Evolutionary conservation across 2,113 vertebrate species (phyloP).

Genomic region (Plotosus lineatus): DNA sequence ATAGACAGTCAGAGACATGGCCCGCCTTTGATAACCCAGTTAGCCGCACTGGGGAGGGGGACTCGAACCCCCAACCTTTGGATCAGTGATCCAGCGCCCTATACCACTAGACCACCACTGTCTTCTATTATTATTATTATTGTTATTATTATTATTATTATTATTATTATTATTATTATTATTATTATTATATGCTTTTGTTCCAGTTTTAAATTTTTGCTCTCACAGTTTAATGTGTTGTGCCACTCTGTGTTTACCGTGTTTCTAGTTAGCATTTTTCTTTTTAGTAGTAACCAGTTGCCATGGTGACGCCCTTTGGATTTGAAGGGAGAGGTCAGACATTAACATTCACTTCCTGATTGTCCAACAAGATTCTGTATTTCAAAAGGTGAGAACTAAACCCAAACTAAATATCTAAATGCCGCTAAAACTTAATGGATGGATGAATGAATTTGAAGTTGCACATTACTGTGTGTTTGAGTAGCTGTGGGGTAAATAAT

Average conservation of each 20-base stretch:
- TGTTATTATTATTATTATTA: too few relatives aligned
- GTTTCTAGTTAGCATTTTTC: background rate
- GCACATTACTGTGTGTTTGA: background rate
- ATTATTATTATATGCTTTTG: background rate
- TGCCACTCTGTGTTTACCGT: background rate
- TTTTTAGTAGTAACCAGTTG: background rate
- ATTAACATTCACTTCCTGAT: conserved; percentile 17
- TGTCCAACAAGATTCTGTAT: background rate
- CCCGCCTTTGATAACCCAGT: too few relatives aligned
- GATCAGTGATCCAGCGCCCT: too few relatives aligned
- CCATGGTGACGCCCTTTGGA: conserved; percentile 33
- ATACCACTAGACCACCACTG: too few relatives aligned
- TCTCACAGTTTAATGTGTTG: background rate
- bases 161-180: too few relatives aligned
- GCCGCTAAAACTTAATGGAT: too few relatives aligned
- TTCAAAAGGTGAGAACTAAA: conserved; percentile 21
- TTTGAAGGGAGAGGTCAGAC: conserved; percentile 1
- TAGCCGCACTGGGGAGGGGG: too few relatives aligned
- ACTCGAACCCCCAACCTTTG: too few relatives aligned
- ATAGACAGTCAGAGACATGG: too few relatives aligned
- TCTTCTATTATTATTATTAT: background rate
- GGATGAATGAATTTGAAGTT: too few relatives aligned
- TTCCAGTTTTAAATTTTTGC: background rate
- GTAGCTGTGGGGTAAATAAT: background rate
- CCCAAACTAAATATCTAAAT: too few relatives aligned